Base-by-base conservation (phyloP, 2,113 vertebrate species). In the Malurus alboscapulatus region DNA sequence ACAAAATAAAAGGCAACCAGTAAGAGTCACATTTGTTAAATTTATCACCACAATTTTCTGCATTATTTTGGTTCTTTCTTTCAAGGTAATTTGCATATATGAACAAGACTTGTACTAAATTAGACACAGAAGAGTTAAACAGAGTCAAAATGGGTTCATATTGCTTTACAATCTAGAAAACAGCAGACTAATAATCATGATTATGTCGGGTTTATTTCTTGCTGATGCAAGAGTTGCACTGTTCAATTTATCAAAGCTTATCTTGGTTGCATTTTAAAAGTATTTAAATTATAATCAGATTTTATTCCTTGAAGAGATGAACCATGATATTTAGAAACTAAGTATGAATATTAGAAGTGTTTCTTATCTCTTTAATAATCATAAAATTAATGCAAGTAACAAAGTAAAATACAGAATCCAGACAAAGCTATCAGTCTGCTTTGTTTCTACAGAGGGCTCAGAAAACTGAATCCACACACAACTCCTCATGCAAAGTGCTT, bases 1-100 rank as follows among this genome's bases (percentile, higher is more conserved):
- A 90, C 91, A 95, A 93, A 95, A 93, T 26, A 8, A 84, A 50
- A 92, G 81, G 20, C 42, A 78, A 87, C 5, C 25, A 74, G 32
- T 92, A 85, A 88, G 38, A 7, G 11, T 68, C 42, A 76, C 5
- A 38, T 5, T 57, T 57, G 9, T 34, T 63, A 77, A n/a, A 72
- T 58, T 63, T 6, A 73, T 3, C 8, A 25, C 8, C 18, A 57
- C 9, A 50, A n/a, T 72, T 78, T 77, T 54, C 40, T 88, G 24
- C 20, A 10, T 86, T 38, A 53, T 45, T 78, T 75, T 75, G 8
- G 9, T 10, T 18, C 47, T 71, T 40, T 44, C 44, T 77, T 80
- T 71, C 55, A 79, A 73, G 16, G 42, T 51, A 22, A 57, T 87
- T 67, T 88, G 40, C 29, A 53, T 5, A 15, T n/a, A 75, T 66